Evolutionary conservation across 2,113 vertebrate genomes (phyloP).

Genomic region (Macheiramphus alcinus): DNA sequence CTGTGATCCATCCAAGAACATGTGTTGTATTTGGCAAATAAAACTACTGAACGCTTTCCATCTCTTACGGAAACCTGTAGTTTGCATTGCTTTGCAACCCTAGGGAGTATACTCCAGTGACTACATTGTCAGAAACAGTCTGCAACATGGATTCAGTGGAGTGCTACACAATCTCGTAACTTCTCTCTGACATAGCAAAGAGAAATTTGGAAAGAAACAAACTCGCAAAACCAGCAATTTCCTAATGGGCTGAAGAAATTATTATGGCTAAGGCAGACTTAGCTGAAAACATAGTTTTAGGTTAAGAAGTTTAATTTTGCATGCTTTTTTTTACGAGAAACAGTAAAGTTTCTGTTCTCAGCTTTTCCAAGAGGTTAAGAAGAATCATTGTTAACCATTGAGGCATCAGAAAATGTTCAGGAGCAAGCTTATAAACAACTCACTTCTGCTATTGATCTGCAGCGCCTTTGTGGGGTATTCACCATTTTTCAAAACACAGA

Average conservation of each 20-base stretch:
- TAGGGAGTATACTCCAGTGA: not conserved
- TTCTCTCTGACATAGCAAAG: not conserved
- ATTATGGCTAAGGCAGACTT: not conserved
- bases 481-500: not conserved
- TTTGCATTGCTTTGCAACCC: not conserved
- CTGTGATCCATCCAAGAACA: not conserved
- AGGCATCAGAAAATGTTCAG: not conserved
- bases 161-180: not conserved
- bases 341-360: not conserved
- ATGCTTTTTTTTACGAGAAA: not conserved
- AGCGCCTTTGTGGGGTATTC: not conserved
- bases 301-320: not conserved
- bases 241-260: not conserved
- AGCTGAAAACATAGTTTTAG: not conserved
- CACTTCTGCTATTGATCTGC: not conserved
- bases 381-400: not conserved
- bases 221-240: not conserved
- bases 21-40: not conserved
- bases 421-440: not conserved
- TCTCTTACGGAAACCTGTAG: not conserved
- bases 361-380: not conserved
- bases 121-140: not conserved
- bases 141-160: not conserved
- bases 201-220: not conserved
- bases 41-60: not conserved